Evolutionary conservation across 2,888 invertebrate species (phyloP).

Genomic region (Cheiracanthium punctorium): DNA sequence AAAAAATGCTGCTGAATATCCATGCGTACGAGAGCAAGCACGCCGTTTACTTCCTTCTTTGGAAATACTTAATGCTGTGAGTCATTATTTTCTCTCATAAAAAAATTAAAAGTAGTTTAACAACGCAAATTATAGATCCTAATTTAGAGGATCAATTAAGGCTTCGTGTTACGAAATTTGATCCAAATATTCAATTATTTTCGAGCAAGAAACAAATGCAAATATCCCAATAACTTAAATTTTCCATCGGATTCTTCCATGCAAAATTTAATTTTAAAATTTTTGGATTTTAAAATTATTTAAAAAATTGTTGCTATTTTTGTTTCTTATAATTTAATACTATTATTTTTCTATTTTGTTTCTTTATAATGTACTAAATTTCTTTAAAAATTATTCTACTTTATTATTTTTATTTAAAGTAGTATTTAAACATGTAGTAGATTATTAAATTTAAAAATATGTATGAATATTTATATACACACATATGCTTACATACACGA

Average conservation of each 20-base stretch:
- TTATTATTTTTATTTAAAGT: no score
- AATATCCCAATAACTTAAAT: neutral
- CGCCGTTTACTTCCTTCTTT: neutral
- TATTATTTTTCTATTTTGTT: no score
- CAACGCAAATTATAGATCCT: neutral
- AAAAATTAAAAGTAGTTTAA: constrained; percentile 1
- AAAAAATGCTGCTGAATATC: neutral
- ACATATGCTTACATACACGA: no score
- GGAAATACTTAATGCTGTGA: neutral
- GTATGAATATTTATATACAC: no score
- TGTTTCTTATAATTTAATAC: no score
- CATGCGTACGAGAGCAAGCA: neutral
- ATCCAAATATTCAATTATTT: neutral
- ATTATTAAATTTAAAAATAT: no score
- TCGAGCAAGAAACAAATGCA: constrained; percentile 9
- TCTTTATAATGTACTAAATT: no score
- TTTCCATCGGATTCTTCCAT: neutral
- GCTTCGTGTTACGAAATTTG: neutral
- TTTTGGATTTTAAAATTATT: no score
- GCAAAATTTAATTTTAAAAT: no score
- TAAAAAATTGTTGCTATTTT: no score
- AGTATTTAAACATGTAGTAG: no score
- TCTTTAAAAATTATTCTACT: no score
- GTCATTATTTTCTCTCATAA: neutral
- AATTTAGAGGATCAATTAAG: neutral